Base-by-base conservation (phyloP, 2,113 vertebrate genomes). In the Salvelinus namaycush region DNA sequence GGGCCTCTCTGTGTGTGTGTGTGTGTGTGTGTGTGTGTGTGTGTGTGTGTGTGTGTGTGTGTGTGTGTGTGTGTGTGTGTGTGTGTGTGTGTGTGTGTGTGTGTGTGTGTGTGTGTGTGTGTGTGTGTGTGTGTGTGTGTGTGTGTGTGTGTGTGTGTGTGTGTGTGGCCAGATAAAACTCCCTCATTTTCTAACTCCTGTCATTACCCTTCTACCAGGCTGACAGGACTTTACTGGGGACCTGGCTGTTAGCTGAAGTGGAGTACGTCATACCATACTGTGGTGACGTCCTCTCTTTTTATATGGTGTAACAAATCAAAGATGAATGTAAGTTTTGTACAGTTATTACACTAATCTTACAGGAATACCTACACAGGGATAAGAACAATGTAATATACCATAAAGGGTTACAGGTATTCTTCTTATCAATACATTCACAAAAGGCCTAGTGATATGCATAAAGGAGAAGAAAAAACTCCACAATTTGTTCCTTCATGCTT, bases 191-290 rank as follows among this genome's bases (percentile, higher is more conserved):
- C 66, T 65, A 51, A 76, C 66, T 57, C 49, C 48, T 62, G 27
- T 76, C 74, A 76, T 83, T 79, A 83, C 76, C 81, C 77, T 76
- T 16, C 59, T 70, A 67, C 77, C 26, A 5, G 49, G 34, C 34
- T 48, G 72, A 34, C 34, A 70, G 31, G 72, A 39, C 39, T 39
- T 39, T 39, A 39, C 60, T 70, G 74, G 54, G 16, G 31, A 66
- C 66, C 5, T 12, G 12, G 60, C 66, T 71, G 73, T 74, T 67
- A 75, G 68, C 66, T 68, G 26, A 22, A 79, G 70, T 31, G 13
- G 65, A 76, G 57, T 70, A 76, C 1, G 4, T 26, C n/a, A 76
- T 78, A 76, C 54, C 65, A 73, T 62, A 75, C 54, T 39, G 39
- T 6, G 39, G 39, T 70, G 14, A 22, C 0, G n/a, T n/a, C 59